Evolutionary conservation across 2,113 vertebrate species (phyloP).

Genomic region (Glaucomys volans): DNA sequence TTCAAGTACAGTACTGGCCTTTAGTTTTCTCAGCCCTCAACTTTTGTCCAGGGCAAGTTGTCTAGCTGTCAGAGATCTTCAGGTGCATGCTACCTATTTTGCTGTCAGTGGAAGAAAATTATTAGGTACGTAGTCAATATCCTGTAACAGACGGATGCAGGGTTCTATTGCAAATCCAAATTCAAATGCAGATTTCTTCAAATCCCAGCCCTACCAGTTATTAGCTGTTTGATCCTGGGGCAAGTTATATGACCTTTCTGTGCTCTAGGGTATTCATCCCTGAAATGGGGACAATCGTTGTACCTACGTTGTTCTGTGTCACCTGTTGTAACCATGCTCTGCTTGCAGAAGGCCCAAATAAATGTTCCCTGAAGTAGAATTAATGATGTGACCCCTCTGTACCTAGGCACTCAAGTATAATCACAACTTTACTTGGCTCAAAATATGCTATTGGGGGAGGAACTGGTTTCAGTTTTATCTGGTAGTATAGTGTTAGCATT

Average conservation of each 20-base stretch:
- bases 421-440: neutral
- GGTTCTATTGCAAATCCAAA: neutral
- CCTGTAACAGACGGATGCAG: neutral
- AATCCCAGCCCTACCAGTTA: neutral
- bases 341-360: neutral
- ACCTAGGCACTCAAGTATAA: neutral
- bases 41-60: neutral
- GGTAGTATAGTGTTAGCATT: neutral
- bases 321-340: neutral
- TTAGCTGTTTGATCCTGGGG: neutral
- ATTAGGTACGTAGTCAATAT: neutral
- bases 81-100: neutral
- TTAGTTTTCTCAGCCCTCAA: neutral
- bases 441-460: neutral
- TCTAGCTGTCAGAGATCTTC: neutral
- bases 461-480: neutral
- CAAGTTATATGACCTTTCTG: neutral
- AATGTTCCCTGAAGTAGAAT: neutral
- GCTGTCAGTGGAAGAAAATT: neutral
- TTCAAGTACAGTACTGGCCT: neutral
- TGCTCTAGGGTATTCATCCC: neutral
- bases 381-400: neutral
- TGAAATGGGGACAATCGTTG: neutral
- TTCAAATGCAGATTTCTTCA: neutral
- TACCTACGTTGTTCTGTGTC: neutral